These are phyloP conservation scores for Heliconius sara DNA, from an alignment of 2,888 invertebrate species.

Conservation along the genomic window DNA sequence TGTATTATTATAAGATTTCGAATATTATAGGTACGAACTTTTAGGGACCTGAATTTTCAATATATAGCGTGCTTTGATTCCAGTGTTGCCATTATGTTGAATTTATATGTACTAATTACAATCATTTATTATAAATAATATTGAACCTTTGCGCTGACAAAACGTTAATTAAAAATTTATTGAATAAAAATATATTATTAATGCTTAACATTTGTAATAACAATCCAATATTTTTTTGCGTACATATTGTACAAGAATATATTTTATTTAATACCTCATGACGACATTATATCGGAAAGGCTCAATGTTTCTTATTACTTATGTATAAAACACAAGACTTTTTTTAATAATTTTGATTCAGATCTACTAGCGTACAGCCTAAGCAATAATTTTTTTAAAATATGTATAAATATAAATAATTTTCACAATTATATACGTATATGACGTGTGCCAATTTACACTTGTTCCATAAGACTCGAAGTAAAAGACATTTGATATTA, in stretches of 20 bases:
- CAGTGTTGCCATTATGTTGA: conserved; percentile 36
- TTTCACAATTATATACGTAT: background rate
- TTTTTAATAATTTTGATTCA: background rate
- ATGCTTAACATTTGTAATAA: too few species aligned
- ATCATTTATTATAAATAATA: background rate
- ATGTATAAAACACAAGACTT: background rate
- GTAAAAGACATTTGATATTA: conserved; percentile 38
- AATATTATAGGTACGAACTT: conserved; percentile 30
- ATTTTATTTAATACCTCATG: background rate
- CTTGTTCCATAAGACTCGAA: conserved; percentile 6
- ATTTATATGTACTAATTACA: background rate
- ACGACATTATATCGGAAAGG: background rate
- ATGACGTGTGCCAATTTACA: conserved; percentile 38
- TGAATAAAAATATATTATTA: background rate
- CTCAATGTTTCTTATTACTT: background rate
- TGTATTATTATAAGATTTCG: conserved; percentile 32
- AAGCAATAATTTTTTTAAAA: background rate
- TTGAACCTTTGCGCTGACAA: conserved; percentile 1
- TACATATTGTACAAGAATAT: background rate
- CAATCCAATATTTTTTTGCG: too few species aligned
- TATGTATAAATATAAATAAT: background rate
- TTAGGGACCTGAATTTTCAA: conserved; percentile 40
- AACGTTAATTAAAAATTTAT: background rate
- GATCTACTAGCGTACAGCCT: background rate
- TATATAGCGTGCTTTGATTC: conserved; percentile 18